Conservation (phyloP, 2,113 vertebrate genomes). For the Pachypanchax playfairii region DNA sequence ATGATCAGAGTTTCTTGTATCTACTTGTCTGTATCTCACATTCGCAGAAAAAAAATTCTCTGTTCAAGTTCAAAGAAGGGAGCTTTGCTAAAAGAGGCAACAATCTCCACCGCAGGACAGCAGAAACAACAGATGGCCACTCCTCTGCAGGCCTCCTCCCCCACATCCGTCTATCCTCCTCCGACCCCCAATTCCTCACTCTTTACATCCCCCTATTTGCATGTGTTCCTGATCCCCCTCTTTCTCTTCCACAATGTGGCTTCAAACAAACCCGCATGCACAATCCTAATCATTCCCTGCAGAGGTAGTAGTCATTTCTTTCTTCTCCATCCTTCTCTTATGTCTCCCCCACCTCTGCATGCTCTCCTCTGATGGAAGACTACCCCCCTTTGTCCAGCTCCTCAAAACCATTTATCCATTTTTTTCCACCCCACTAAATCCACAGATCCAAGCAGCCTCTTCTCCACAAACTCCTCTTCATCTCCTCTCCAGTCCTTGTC, state of each 20-base stretch:
- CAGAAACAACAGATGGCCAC: conserved; percentile 74
- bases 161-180: conserved; percentile 54
- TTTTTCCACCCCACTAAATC: not conserved
- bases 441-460: conserved; percentile 1
- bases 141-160: conserved; percentile 63
- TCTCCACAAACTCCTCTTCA: conserved; percentile 28
- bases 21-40: conserved; percentile 2
- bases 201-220: conserved; percentile 60
- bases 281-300: conserved; percentile 34
- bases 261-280: conserved; percentile 27
- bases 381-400: not conserved
- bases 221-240: conserved; percentile 46
- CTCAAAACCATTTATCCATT: conserved; percentile 5
- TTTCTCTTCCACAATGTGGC: conserved; percentile 37
- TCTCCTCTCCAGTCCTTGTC: conserved; percentile 10
- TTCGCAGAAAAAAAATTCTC: conserved; percentile 42
- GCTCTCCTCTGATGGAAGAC: conserved; percentile 5
- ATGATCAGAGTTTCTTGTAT: conserved; percentile 13
- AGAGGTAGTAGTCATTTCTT: conserved; percentile 8
- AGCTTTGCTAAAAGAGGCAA: conserved; percentile 36
- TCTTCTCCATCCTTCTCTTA: conserved; percentile 9
- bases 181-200: conserved; percentile 45
- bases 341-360: not conserved
- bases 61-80: conserved; percentile 69
- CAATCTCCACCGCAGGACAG: conserved; percentile 62